A percentile compares a stretch with the other conserved stretches of the same genome.
phyloP scores from a whole-genome alignment of 2,888 invertebrate species.

The Chorisops tibialis region DNA sequence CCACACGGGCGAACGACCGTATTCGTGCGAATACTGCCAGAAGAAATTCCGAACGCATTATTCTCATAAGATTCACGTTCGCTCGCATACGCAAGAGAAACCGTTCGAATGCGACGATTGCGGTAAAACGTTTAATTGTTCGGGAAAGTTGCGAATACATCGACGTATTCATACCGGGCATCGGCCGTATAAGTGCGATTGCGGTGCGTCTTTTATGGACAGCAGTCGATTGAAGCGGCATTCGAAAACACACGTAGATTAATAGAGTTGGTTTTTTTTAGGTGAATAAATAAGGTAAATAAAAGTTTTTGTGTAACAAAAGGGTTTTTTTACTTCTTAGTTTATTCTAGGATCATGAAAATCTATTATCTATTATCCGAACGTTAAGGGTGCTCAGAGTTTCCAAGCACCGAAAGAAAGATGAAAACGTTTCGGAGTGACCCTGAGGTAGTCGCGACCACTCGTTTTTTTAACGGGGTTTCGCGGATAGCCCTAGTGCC shows the following conservation, averaged over 20 bases:
- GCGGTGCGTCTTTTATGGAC: constrained; percentile 31
- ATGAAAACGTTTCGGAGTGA: no score
- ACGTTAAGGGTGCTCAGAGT: no score
- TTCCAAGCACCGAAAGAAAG: no score
- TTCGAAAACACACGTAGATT: constrained; percentile 29
- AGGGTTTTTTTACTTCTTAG: no score
- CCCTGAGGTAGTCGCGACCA: no score
- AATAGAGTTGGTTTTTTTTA: no score
- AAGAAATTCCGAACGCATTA: constrained; percentile 32
- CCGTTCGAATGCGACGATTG: constrained; percentile 32
- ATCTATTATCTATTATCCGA: no score
- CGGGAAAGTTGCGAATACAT: constrained; percentile 32
- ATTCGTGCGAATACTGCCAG: constrained; percentile 27
- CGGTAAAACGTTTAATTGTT: constrained; percentile 32
- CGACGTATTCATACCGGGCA: constrained; percentile 31
- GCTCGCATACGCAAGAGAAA: constrained; percentile 32
- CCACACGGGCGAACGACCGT: constrained; percentile 34
- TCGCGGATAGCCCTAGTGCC: no score
- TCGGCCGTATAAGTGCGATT: constrained; percentile 31
- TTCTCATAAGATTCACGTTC: constrained; percentile 32
- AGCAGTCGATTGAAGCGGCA: constrained; percentile 31
- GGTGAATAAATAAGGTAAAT: no score
- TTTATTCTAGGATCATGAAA: no score
- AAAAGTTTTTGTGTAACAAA: no score
- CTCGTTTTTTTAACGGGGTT: no score